Evolutionary conservation across 2,888 invertebrate genomes (phyloP).

Genomic region (Eristalis tenax): DNA sequence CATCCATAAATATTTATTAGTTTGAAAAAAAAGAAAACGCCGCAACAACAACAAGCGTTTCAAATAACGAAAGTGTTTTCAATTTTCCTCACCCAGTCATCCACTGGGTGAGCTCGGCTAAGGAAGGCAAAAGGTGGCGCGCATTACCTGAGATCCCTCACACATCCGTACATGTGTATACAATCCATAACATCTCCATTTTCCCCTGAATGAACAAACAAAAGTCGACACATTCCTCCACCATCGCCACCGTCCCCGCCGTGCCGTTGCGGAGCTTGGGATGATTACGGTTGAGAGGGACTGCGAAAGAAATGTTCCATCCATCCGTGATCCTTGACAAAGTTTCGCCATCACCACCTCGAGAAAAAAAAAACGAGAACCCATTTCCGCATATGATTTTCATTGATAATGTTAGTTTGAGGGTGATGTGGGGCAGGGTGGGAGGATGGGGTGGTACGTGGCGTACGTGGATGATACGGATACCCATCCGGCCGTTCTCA

Average conservation of each 20-base stretch:
- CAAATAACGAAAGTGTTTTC: conserved; percentile 59
- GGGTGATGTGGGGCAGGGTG: background rate
- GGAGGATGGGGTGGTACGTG: background rate
- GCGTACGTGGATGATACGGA: conserved; percentile 43
- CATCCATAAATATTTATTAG: conserved; percentile 72
- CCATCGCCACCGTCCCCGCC: too few species aligned
- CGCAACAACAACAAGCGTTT: conserved; percentile 36
- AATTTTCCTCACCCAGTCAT: conserved; percentile 45
- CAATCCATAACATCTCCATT: conserved; percentile 57
- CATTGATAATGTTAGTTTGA: conserved; percentile 63
- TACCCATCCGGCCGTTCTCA: conserved; percentile 27
- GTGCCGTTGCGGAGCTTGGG: background rate
- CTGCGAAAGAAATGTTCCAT: conserved; percentile 16
- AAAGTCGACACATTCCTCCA: conserved; percentile 62
- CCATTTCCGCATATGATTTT: conserved; percentile 70
- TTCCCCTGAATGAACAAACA: conserved; percentile 64
- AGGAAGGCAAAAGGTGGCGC: background rate
- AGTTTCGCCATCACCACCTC: conserved; percentile 19
- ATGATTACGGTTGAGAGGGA: background rate
- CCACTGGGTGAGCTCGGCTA: background rate
- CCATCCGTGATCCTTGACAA: conserved; percentile 41
- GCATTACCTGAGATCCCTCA: conserved; percentile 51
- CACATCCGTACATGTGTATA: conserved; percentile 15
- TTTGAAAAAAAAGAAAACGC: conserved; percentile 56
- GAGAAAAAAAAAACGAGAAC: conserved; percentile 26